These are phyloP conservation scores for Callimorpha dominula DNA, from an alignment of 2,888 invertebrate species.

Conservation along the genomic window DNA sequence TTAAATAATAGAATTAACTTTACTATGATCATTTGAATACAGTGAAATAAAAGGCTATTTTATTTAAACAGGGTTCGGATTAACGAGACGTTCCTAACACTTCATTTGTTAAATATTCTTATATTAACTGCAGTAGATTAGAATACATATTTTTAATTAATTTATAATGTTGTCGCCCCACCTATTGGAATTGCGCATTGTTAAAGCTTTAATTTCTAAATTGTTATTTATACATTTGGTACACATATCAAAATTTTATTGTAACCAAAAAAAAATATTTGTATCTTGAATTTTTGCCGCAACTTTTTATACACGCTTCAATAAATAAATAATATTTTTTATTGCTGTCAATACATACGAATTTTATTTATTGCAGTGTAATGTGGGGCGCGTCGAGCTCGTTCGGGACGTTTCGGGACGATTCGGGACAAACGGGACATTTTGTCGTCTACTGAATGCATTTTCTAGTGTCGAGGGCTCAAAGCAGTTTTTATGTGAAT, in stretches of 20 bases:
- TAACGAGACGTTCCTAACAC: slow-evolving; percentile 38
- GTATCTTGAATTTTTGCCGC: background rate
- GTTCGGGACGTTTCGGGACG: slow-evolving; percentile 37
- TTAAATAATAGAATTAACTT: slow-evolving; percentile 20
- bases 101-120: slow-evolving; percentile 71
- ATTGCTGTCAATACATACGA: slow-evolving; percentile 26
- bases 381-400: slow-evolving; percentile 52
- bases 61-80: slow-evolving; percentile 41
- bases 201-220: slow-evolving; percentile 12
- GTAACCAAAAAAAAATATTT: slow-evolving; percentile 9
- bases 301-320: slow-evolving; percentile 33
- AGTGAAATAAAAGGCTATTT: slow-evolving; percentile 19
- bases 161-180: slow-evolving; percentile 10
- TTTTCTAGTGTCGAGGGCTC: slow-evolving; percentile 80
- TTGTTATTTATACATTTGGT: slow-evolving; percentile 10
- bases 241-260: slow-evolving; percentile 16
- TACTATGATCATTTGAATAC: slow-evolving; percentile 20
- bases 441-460: slow-evolving; percentile 66
- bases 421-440: slow-evolving; percentile 44
- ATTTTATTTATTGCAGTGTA: slow-evolving; percentile 74
- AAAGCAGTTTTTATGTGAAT: slow-evolving; percentile 83
- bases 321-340: slow-evolving; percentile 40
- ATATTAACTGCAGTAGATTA: slow-evolving; percentile 67
- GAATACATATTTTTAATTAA: slow-evolving; percentile 8
- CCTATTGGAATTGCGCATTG: background rate